Base-by-base conservation (phyloP, 64 coral and sea anemone species). In the Astreopora myriophthalma region DNA sequence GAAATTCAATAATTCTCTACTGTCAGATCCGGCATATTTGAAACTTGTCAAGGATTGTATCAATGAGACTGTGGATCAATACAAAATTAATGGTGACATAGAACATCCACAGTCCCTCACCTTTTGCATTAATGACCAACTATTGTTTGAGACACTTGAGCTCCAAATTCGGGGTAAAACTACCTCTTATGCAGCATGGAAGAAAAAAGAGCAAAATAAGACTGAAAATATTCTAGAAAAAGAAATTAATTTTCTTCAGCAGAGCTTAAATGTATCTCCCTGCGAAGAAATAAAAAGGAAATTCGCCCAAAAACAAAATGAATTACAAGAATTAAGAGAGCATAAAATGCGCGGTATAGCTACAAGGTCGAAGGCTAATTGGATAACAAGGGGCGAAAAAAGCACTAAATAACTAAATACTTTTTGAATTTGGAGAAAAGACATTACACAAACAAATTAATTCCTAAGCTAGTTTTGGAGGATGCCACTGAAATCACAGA, bases 381-480 rank as follows among this genome's bases (percentile, higher is more conserved):
- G 73, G 73, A 22, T 44, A 12, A 44, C 73, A n/a, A 35, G 34
- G 33, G 27, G 33, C 0, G 33, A 76, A 74, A 76, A 76, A 35
- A 76, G 22, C 42, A 76, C 73, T 76, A 76, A 76, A 37, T 76
- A 76, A 76, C 73, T 76, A 76, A 76, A 37, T 76, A 76, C 42
- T 76, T 44, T 35, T 23, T 35, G 9, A 76, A 76, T 76, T 33
- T 76, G 14, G 25, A 76, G 42, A 76, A 76, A 35, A 35, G 73
- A 33, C 13, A 60, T 22, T 60, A 60, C 16, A 60, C 55, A 60
- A 60, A 60, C 55, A 22, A 60, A 60, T 0, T 60, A 60, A 60
- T 60, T 76, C 32, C 34, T 44, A 44, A 44, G 40, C 40, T 44
- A 44, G 40, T 44, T 44, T 44, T 44, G 10, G 40, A 44, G 10